Base-by-base conservation (phyloP, 2,113 vertebrate species). In the Brevimyrus niger region DNA sequence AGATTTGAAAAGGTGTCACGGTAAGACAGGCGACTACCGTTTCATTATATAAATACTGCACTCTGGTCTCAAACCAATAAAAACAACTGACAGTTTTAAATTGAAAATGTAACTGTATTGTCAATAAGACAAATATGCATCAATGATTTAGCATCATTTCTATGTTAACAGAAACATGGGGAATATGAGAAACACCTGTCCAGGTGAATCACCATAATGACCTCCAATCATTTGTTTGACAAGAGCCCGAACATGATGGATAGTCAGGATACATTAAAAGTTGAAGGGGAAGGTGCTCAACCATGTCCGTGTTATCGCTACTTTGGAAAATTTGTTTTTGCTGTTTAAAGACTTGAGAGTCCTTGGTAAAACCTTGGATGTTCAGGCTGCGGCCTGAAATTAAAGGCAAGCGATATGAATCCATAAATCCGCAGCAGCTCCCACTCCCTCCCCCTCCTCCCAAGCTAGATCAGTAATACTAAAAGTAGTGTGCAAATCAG, bases 271-370 rank as follows among this genome's bases (percentile, higher is more conserved):
- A 55, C 50, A 35, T 35, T 35, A 47, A 35, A n/a, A 87, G 50
- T n/a, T 47, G 27, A 51, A 53, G n/a, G 50, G 82, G 50, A 87
- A 55, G 13, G n/a, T 53, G 50, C 50, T 53, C 85, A 19, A 53
- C 5, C 50, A 38, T 87, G 85, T 23, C 85, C 13, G n/a, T 7
- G 47, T 42, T 86, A 53, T 87, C 50, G 27, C 47, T 53, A n/a
- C 82, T n/a, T 47, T 47, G 82, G 82, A 84, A 46, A 47, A 84
- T 84, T 84, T 84, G 82, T 48, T 84, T 84, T 84, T 84, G 21
- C 48, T 3, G 27, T 55, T 87, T 55, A 47, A 35, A 53, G 85
- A 53, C 85, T 53, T 31, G n/a, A 11, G 23, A 87, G 85, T 87
- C 48, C 85, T 87, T 87, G 85, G 85, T 6, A 55, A 31, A 87